Conservation (phyloP, 2,888 invertebrate genomes). For the Deilephila porcellus region DNA sequence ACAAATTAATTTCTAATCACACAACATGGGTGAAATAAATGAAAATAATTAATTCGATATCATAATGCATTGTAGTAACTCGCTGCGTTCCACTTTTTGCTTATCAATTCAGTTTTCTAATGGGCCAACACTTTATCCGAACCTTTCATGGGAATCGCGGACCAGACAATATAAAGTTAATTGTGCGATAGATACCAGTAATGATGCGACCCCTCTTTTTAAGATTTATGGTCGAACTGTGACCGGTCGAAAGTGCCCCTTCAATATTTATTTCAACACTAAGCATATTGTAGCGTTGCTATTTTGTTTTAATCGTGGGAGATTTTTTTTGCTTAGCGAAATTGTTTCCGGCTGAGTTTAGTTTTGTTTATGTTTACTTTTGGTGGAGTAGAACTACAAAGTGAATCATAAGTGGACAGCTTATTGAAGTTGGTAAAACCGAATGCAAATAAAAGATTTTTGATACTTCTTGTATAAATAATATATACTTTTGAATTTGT, state of each 20-base stretch:
- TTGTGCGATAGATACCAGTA: conserved; percentile 80
- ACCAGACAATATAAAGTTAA: conserved; percentile 78
- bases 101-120: conserved; percentile 30
- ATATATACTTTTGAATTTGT: too few species aligned
- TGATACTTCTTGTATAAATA: too few species aligned
- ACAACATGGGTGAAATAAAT: not conserved
- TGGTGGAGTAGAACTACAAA: not conserved
- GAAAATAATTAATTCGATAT: not conserved
- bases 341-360: not conserved
- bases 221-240: conserved; percentile 71
- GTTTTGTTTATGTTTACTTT: not conserved
- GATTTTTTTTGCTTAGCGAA: conserved; percentile 31
- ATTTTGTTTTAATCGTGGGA: conserved; percentile 74
- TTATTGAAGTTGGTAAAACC: not conserved
- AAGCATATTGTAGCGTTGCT: conserved; percentile 79
- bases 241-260: conserved; percentile 71
- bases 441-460: not conserved
- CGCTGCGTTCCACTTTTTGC: not conserved
- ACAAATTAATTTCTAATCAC: not conserved
- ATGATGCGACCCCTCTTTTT: conserved; percentile 64
- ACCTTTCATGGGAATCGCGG: conserved; percentile 80
- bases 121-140: conserved; percentile 43
- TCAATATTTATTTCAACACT: conserved; percentile 68
- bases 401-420: too few species aligned
- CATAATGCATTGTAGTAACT: not conserved